Base-by-base conservation (phyloP, 2,797 vertebrate genomes). In the Neosilurus hyrtlii region DNA sequence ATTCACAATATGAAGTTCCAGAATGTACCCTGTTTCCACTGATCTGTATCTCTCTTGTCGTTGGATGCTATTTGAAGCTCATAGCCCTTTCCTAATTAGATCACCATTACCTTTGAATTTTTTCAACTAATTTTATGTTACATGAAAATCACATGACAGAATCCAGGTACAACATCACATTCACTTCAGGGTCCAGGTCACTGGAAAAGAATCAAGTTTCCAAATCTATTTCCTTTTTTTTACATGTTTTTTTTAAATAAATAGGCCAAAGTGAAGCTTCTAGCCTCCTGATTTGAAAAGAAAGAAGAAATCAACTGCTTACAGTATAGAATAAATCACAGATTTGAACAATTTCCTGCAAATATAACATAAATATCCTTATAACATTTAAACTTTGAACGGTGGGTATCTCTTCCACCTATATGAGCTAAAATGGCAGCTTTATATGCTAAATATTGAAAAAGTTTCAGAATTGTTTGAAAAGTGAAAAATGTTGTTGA, bases 1-100 rank as follows among this genome's bases (percentile, higher is more conserved):
- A 67, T 76, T 74, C 14, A 80, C 80, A 62, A 85, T 52, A 84
- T 49, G 26, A 76, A n/a, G 16, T 30, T 30, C 35, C 54, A 30
- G 18, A 73, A 70, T 86, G 67, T 84, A 84, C 37, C 56, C n/a
- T 80, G 57, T 62, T 49, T 59, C 20, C 54, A 73, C 76, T 76
- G 43, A 18, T 56, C 76, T 51, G 65, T 67, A 62, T 83, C 74
- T 68, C 57, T 18, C 83, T 20, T 37, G 73, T 79, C 26, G 61
- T 78, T 26, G 54, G 24, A 66, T 22, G 78, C 37, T 79, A 54
- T 66, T 75, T 18, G 24, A 74, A 74, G 26, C 9, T 57, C n/a
- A 74, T 24, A 52, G 70, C 16, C 18, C 52, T 74, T 73, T 43
- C 20, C 26, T 35, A 24, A 24, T 76, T n/a, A 75, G 10, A 59